Conservation (phyloP, 2,113 vertebrate species). For the Pachycephala philippinensis region DNA sequence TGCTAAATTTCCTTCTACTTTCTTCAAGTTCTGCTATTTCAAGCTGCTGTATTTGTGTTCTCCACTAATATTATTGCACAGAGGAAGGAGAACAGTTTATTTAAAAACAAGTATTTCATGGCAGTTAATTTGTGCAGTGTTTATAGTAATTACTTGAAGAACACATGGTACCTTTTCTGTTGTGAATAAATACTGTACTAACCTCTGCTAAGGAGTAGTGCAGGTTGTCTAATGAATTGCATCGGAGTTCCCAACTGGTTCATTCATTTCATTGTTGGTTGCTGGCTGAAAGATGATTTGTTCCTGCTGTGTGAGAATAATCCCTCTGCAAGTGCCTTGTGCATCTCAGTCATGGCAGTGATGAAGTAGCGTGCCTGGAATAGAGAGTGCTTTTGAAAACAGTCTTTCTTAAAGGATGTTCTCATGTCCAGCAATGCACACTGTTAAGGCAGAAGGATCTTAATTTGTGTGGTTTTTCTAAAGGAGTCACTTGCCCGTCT, state of each 20-base stretch:
- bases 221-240: background rate
- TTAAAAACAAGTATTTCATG: background rate
- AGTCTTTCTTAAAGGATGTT: background rate
- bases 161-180: background rate
- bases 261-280: background rate
- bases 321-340: background rate
- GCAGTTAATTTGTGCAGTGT: background rate
- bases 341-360: background rate
- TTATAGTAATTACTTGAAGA: background rate
- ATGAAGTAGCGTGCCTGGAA: background rate
- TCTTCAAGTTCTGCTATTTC: constrained; percentile 4
- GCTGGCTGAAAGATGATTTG: background rate
- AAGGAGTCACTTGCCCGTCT: background rate
- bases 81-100: background rate
- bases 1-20: constrained; percentile 3
- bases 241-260: background rate
- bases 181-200: background rate
- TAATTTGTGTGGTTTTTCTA: background rate
- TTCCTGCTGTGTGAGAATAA: background rate
- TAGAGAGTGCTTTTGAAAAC: background rate
- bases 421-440: background rate
- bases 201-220: background rate
- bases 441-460: background rate
- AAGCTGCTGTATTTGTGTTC: background rate
- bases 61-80: background rate